Percentiles rank a stretch among this genome's conserved stretches.
Conservation (phyloP, 2,797 vertebrate genomes). For the Sibirionetta formosa region DNA sequence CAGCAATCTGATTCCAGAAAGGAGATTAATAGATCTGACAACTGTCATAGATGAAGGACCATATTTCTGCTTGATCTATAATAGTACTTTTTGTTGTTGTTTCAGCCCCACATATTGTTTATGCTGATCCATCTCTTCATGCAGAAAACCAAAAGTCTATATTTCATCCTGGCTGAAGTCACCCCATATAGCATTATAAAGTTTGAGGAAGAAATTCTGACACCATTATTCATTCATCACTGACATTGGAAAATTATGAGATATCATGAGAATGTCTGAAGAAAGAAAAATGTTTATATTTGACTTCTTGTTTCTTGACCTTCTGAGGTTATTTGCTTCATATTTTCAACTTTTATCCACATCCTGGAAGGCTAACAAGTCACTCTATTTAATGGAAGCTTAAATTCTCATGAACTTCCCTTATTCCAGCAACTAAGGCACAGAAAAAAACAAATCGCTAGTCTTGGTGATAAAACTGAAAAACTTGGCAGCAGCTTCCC, state of each 20-base stretch:
- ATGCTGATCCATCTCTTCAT: background rate
- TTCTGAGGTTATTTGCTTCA: constrained; percentile 42
- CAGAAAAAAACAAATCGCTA: background rate
- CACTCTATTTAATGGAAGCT: background rate
- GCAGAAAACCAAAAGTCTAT: constrained; percentile 21
- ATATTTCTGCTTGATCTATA: background rate
- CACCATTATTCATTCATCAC: background rate
- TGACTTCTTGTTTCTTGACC: background rate
- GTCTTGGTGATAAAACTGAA: constrained; percentile 8
- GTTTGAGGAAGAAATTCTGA: background rate
- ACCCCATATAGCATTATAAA: background rate
- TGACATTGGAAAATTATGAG: constrained; percentile 23
- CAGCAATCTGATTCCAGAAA: constrained; percentile 1
- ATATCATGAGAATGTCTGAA: constrained; percentile 11
- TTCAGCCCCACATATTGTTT: constrained; percentile 16
- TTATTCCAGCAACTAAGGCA: background rate
- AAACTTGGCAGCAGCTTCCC: background rate
- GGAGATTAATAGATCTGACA: constrained; percentile 24
- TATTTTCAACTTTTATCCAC: constrained; percentile 36
- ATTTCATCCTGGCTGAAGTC: constrained; percentile 17
- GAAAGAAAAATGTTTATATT: constrained; percentile 65
- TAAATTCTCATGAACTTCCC: background rate
- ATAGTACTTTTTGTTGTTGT: background rate
- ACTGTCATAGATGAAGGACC: background rate
- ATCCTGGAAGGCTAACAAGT: background rate